Conservation (phyloP, 2,888 invertebrate species). For the Actias luna region DNA sequence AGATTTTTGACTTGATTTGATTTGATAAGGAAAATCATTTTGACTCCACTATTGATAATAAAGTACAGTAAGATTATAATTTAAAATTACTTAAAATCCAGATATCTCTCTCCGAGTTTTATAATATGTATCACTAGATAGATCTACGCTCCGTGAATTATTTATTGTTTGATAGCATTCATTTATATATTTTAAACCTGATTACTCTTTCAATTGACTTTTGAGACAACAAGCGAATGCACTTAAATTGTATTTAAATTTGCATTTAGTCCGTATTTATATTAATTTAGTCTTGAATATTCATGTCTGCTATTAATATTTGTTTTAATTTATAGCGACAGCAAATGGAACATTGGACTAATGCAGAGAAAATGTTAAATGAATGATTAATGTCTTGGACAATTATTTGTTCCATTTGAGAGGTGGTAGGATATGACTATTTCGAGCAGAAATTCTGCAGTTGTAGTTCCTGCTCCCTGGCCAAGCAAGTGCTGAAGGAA, state of each 20-base stretch:
- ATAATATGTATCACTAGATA: no score
- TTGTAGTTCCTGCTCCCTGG: no score
- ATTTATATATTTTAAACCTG: slow-evolving; percentile 35
- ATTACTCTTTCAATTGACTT: slow-evolving; percentile 36
- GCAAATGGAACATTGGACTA: neutral
- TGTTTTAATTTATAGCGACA: neutral
- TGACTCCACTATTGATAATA: no score
- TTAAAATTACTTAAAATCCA: no score
- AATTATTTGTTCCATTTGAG: neutral
- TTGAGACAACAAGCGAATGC: slow-evolving; percentile 37
- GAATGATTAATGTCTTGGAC: neutral
- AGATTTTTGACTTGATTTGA: no score
- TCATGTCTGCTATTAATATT: slow-evolving; percentile 16
- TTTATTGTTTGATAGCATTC: slow-evolving; percentile 28
- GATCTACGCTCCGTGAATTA: no score
- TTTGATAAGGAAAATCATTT: no score
- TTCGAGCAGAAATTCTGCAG: no score
- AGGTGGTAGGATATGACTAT: no score
- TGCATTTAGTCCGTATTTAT: slow-evolving; percentile 23
- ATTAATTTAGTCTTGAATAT: slow-evolving; percentile 25
- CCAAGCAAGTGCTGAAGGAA: no score
- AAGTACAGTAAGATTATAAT: no score
- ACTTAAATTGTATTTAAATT: slow-evolving; percentile 42
- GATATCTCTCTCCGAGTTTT: no score
- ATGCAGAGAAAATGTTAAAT: neutral